Base-by-base conservation (phyloP, 2,113 vertebrate species). In the Salvelinus namaycush region DNA sequence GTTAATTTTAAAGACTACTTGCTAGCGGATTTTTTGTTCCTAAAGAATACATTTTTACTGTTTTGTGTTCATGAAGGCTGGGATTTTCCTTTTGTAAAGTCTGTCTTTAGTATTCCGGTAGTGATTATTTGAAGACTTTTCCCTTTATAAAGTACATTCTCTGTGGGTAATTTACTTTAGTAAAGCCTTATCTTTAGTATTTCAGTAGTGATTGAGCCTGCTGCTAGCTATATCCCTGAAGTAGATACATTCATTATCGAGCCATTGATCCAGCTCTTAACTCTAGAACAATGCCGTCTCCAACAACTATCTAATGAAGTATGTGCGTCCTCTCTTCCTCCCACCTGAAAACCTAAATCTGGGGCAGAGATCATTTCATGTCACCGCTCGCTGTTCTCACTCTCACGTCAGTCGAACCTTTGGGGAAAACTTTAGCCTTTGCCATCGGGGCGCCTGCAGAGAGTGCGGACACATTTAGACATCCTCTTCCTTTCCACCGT, bases 161-260 rank as follows among this genome's bases (percentile, higher is more conserved):
- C 64, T 29, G 6, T 7, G 8, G 27, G 3, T 54, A 76, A 68
- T 51, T 62, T 49, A 34, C 26, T 65, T 73, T 4, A 1, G 20
- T 66, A 14, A 49, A 9, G 54, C 5, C 72, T 26, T 26, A 27
- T 77, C 77, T 64, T 78, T 51, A 73, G 8, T 57, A 5, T 76
- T 77, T 20, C 67, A 5, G 49, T 75, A 70, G 27, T 39, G 16
- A 14, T 75, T 18, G 39, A 44, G 39, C 39, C 39, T 11, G 39
- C 39, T 11, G 39, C 39, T 64, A 24, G 11, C 73, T 22, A 81
- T 75, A 51, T 18, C 51, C 71, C 68, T 78, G 78, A 80, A 83
- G 81, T 79, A 75, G 78, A 74, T 24, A 71, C 68, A 70, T 84
- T 86, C 77, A 79, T 82, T 87, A 73, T 9, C 65, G 70, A 26